phyloP scores from a whole-genome alignment of 1,140 invertebrate genomes.

The Drosophila gunungcola region DNA sequence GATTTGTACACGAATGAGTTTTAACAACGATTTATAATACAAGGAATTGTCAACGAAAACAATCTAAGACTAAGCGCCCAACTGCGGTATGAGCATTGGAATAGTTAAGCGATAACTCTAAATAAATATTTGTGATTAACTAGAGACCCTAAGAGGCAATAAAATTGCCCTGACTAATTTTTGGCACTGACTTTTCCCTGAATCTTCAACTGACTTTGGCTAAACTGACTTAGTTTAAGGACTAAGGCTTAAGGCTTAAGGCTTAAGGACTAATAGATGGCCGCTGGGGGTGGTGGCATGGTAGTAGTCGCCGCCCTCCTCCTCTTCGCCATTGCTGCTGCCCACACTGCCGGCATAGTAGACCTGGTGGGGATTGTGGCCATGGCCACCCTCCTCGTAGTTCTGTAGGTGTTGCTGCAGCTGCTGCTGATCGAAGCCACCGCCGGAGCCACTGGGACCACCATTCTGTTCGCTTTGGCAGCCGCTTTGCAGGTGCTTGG shows the following conservation, averaged over 20 bases:
- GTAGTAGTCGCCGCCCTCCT: conserved; percentile 55
- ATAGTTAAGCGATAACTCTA: conserved; percentile 7
- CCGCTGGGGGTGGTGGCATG: conserved; percentile 24
- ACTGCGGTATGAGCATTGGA: conserved; percentile 26
- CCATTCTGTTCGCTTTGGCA: conserved; percentile 86
- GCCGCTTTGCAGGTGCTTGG: conserved; percentile 96
- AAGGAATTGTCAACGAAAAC: conserved; percentile 56
- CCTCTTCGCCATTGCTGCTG: conserved; percentile 72
- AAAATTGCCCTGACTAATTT: conserved; percentile 80
- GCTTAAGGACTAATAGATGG: conserved; percentile 45
- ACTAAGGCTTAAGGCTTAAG: background rate
- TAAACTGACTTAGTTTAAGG: conserved; percentile 19
- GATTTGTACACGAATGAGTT: conserved; percentile 59
- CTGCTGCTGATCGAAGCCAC: conserved; percentile 69
- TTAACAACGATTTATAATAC: conserved; percentile 60
- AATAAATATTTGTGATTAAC: conserved; percentile 36
- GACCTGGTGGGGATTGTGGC: conserved; percentile 30
- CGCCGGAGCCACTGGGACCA: background rate
- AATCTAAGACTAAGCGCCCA: conserved; percentile 49
- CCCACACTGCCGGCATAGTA: conserved; percentile 77
- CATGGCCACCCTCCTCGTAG: conserved; percentile 48
- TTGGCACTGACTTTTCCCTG: conserved; percentile 76
- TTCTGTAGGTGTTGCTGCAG: conserved; percentile 68
- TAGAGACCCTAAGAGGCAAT: conserved; percentile 69
- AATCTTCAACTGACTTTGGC: conserved; percentile 37